Evolutionary conservation across 2,888 invertebrate species (phyloP).

Genomic region (Tuta absoluta): DNA sequence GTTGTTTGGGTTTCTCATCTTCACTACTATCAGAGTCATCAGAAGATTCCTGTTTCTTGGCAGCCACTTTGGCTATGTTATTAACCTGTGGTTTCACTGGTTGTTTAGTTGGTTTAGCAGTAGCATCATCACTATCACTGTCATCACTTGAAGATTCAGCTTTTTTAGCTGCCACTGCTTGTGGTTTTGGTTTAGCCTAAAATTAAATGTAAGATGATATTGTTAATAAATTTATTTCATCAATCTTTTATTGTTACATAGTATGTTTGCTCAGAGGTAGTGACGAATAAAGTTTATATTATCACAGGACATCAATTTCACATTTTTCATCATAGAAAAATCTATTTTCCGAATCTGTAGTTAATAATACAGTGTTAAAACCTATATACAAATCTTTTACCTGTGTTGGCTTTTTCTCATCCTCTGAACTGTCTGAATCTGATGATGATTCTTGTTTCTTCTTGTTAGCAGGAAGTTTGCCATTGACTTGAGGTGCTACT

Average conservation of each 20-base stretch:
- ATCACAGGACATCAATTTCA: slow-evolving; percentile 51
- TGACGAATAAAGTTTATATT: slow-evolving; percentile 58
- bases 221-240: slow-evolving; percentile 11
- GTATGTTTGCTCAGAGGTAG: slow-evolving; percentile 62
- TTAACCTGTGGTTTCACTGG: slow-evolving; percentile 28
- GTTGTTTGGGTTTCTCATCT: slow-evolving; percentile 43
- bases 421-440: slow-evolving; percentile 69
- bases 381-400: too few relatives aligned
- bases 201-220: slow-evolving; percentile 18
- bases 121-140: slow-evolving; percentile 58
- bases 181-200: slow-evolving; percentile 33
- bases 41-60: slow-evolving; percentile 52
- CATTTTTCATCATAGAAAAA: slow-evolving; percentile 52
- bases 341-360: too few relatives aligned
- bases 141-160: slow-evolving; percentile 56
- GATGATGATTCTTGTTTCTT: slow-evolving; percentile 64
- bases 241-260: not conserved
- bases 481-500: slow-evolving; percentile 51
- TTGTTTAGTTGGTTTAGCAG: slow-evolving; percentile 42
- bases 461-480: slow-evolving; percentile 54
- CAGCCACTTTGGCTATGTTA: not conserved
- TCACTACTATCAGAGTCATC: slow-evolving; percentile 51
- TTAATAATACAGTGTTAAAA: too few relatives aligned
- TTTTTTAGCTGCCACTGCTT: slow-evolving; percentile 51
- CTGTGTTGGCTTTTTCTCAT: slow-evolving; percentile 58